Base-by-base conservation (phyloP, 2,797 vertebrate species). In the Rousettus madagascariensis region DNA sequence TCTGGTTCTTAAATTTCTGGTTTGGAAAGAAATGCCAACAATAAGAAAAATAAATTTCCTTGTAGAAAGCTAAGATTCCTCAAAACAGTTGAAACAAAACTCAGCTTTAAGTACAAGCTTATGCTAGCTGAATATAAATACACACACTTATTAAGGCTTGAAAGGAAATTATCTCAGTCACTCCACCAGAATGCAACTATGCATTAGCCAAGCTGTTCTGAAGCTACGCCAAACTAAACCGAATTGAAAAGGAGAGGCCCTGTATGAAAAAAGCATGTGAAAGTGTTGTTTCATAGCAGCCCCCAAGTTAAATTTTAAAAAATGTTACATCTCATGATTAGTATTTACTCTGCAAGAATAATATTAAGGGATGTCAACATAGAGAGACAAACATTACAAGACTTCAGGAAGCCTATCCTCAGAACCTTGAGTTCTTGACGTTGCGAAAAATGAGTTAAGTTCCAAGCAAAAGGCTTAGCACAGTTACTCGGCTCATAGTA, bases 11-110 rank as follows among this genome's bases (percentile, higher is more conserved):
- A 94, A 95, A 33, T 72, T 65, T 26, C 53, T 85, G 41, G 33
- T 75, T 84, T 89, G 53, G 16, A 77, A 91, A 92, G 53, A 95
- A 90, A 85, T 43, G 65, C 26, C 59, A 80, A 51, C 19, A 71
- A 43, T 36, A 87, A 66, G 33, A 82, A 87, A 83, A 89, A 65
- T 74, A 78, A 41, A 68, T 26, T 26, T 72, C 30, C 82, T 89
- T 77, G 6, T 75, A 72, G 84, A 59, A 24, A 84, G 13, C 85
- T 87, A 90, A 91, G 68, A 83, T 85, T 91, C 93, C 86, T 91
- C 88, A 74, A 82, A 97, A 92, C 33, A 24, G 55, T 57, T 78
- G 57, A 94, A 95, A 95, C 61, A 89, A 55, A 87, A 91, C 63
- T 38, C 51, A 90, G 33, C 71, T 94, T 41, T 85, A 12, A 85